Evolutionary conservation across 2,113 vertebrate genomes (phyloP).

Genomic region (Ptychochromis oligacanthus): DNA sequence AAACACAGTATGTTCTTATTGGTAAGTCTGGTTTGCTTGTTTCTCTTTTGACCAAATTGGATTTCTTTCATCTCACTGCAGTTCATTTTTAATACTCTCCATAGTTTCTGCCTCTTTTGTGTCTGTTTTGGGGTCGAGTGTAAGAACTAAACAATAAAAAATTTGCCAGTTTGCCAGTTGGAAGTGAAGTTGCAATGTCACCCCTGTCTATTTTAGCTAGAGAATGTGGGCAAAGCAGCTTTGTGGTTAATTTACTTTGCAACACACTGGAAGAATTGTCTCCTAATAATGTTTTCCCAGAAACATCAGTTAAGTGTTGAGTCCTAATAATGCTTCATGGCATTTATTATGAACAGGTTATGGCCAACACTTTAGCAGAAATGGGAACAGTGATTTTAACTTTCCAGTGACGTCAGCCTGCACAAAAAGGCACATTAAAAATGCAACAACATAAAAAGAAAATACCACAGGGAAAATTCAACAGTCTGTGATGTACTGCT

Average conservation of each 20-base stretch:
- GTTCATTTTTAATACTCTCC: background rate
- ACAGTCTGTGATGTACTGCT: constrained; percentile 7
- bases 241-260: background rate
- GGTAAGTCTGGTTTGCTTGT: background rate
- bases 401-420: constrained; percentile 24
- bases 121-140: background rate
- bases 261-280: background rate
- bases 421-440: constrained; percentile 9
- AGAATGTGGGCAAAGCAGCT: background rate
- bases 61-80: background rate
- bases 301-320: background rate
- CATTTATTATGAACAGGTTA: background rate
- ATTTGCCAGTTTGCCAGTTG: background rate
- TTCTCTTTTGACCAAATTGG: background rate
- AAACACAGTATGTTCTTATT: background rate
- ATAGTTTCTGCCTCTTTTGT: background rate
- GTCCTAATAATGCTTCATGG: background rate
- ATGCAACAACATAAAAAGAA: background rate
- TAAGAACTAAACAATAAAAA: background rate
- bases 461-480: constrained; percentile 7
- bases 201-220: background rate
- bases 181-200: background rate
- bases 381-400: background rate
- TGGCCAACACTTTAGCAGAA: background rate
- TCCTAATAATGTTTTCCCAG: background rate